Base-by-base conservation (phyloP, 2,797 vertebrate species). In the Lepilemur ruficaudatus region DNA sequence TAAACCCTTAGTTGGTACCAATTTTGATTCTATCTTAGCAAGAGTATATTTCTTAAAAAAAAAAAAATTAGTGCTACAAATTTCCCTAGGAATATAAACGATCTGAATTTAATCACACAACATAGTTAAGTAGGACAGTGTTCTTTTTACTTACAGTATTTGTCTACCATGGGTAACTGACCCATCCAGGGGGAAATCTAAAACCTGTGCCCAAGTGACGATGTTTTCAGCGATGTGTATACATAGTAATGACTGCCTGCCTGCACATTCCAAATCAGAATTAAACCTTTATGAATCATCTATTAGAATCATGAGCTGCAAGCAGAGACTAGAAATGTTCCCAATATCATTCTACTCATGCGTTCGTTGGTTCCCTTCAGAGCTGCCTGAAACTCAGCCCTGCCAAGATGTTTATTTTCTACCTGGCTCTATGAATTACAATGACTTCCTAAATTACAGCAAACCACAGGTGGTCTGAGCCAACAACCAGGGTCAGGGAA, bases 311-410 rank as follows among this genome's bases (percentile, higher is more conserved):
- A 52, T 82, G 81, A 85, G 61, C 57, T 92, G 59, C 92, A 96
- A 95, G 93, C 92, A 94, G 92, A 94, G 96, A 97, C 95, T 93
- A 92, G 97, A 96, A 97, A 94, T 91, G 73, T 76, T 93, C 89
- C 72, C 78, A 82, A 79, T 91, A n/a, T 75, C 84, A 92, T 97
- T 72, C 92, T 63, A 30, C 52, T 94, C 95, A 95, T 52, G 25
- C 61, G 89, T 82, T 5, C 67, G 89, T 82, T 5, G 7, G 46
- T 11, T 94, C 75, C 86, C 90, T 95, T 95, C 81, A 80, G 83
- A 80, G 67, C 3, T 90, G 86, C 73, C 83, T 92, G 84, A 95
- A 91, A 82, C 50, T 72, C 89, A 69, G 52, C 13, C 90, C 79
- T 96, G 82, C 92, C 90, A 89, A 92, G 57, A 82, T 92, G 76